Conservation (phyloP, 2,888 invertebrate genomes). For the Melanostoma mellinum region DNA sequence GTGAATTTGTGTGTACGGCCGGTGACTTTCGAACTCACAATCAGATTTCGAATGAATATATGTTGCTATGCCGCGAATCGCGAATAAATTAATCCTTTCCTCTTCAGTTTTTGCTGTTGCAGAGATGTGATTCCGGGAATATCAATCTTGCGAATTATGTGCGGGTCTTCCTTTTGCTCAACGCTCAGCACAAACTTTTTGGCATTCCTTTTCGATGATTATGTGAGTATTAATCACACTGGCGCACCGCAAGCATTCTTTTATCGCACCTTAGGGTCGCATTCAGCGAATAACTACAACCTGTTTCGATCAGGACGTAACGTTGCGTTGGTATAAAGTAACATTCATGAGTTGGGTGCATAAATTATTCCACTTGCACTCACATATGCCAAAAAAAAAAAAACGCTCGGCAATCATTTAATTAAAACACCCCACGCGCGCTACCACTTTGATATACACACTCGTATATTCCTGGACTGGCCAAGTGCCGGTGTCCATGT, state of each 20-base stretch:
- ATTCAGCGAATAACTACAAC: constrained; percentile 62
- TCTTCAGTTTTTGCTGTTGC: constrained; percentile 30
- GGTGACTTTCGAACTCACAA: constrained; percentile 30
- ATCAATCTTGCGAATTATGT: constrained; percentile 63
- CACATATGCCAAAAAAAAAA: constrained; percentile 25
- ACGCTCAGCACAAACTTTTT: background rate
- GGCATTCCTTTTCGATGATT: constrained; percentile 58
- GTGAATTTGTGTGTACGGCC: constrained; percentile 24
- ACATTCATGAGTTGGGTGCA: constrained; percentile 50
- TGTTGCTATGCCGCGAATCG: constrained; percentile 15
- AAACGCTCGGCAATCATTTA: constrained; percentile 65
- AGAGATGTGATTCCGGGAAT: constrained; percentile 60
- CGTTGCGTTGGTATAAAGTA: background rate
- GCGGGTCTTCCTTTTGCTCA: constrained; percentile 31
- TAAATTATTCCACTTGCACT: constrained; percentile 65
- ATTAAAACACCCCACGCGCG: constrained; percentile 60
- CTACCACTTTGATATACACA: constrained; percentile 40
- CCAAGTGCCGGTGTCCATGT: background rate
- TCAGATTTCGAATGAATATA: constrained; percentile 30
- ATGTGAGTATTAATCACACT: constrained; percentile 45
- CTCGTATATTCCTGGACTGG: constrained; percentile 12
- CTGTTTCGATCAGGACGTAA: constrained; percentile 54
- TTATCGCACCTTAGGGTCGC: constrained; percentile 56
- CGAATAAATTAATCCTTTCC: constrained; percentile 15
- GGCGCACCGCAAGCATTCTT: constrained; percentile 18